These are phyloP conservation scores for Chelonus formosanus DNA, from an alignment of 2,888 invertebrate species.

Conservation along the genomic window DNA sequence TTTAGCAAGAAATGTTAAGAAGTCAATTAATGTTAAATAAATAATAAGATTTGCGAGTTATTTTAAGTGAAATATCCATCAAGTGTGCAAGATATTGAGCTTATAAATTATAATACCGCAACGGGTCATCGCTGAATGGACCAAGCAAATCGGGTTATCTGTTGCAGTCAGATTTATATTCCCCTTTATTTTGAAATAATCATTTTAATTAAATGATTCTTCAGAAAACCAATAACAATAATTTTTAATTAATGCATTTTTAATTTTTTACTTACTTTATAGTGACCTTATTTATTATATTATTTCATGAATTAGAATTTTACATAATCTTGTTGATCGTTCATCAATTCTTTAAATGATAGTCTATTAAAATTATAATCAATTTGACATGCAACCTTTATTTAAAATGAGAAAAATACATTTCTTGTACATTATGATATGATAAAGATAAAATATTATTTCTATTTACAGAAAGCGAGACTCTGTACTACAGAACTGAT, in stretches of 20 bases:
- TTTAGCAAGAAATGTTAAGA: too few species aligned
- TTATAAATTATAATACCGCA: not conserved
- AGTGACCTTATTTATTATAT: not conserved
- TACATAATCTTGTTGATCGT: conserved; percentile 1
- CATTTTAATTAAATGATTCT: not conserved
- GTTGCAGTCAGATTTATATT: not conserved
- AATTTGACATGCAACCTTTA: not conserved
- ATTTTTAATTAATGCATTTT: too few species aligned
- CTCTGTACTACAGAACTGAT: conserved; percentile 75
- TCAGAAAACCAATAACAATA: too few species aligned
- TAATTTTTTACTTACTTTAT: too few species aligned
- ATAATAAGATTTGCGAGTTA: too few species aligned
- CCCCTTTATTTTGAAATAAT: not conserved
- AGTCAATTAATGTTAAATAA: too few species aligned
- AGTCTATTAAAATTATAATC: not conserved
- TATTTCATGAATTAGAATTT: not conserved
- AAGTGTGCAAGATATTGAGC: not conserved
- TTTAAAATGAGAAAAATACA: not conserved
- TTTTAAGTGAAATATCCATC: not conserved
- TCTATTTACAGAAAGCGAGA: conserved; percentile 69
- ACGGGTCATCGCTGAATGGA: conserved; percentile 23
- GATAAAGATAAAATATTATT: not conserved
- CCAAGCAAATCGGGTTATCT: conserved; percentile 16
- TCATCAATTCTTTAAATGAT: not conserved
- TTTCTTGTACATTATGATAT: too few species aligned